Conservation (phyloP, 2,888 invertebrate genomes). For the Scaptomyza parva region DNA sequence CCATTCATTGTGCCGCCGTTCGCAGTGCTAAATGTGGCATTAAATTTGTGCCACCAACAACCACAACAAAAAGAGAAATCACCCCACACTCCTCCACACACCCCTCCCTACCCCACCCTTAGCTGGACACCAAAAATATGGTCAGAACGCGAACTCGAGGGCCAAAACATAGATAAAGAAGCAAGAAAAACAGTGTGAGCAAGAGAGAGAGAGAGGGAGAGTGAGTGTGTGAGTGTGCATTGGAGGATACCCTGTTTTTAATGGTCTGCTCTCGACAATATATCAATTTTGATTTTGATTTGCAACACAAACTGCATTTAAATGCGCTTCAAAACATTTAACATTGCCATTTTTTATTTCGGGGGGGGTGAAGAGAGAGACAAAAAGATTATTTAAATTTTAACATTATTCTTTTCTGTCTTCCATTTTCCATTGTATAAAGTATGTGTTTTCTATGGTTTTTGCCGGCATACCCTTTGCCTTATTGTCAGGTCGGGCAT, state of each 20-base stretch:
- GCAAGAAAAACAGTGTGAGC: neutral
- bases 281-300: neutral
- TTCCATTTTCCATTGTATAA: too few species aligned
- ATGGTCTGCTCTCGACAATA: neutral
- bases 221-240: neutral
- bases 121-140: constrained; percentile 75
- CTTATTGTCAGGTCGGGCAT: too few species aligned
- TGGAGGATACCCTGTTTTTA: neutral
- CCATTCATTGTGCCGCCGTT: constrained; percentile 50
- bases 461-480: too few species aligned
- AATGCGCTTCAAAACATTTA: neutral
- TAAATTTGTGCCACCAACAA: constrained; percentile 63
- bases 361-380: too few species aligned
- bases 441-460: too few species aligned
- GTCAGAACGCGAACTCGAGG: constrained; percentile 32
- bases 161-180: constrained; percentile 19
- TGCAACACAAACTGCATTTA: neutral
- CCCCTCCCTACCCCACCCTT: too few species aligned
- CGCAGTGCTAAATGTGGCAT: constrained; percentile 75
- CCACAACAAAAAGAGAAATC: constrained; percentile 28
- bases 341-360: too few species aligned
- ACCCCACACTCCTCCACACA: constrained; percentile 24
- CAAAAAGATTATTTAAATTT: neutral
- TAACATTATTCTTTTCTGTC: too few species aligned
- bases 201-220: neutral